Evolutionary conservation across 1,140 invertebrate species (phyloP), one percentile per base, ranked within the genome.

Genomic region (Lepidurus arcticus): DNA sequence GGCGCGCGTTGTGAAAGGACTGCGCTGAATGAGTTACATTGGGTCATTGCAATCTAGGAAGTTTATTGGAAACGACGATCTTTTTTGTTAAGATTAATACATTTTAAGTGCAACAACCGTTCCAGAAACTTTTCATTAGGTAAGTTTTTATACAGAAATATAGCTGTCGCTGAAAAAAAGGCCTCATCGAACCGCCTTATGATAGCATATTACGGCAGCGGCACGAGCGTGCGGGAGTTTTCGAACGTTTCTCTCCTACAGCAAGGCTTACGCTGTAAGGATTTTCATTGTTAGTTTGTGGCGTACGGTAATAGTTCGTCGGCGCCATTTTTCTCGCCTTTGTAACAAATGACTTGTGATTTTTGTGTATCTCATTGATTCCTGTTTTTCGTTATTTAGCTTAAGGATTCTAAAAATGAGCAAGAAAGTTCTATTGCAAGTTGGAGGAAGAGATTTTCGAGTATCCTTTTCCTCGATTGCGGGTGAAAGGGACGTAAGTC

Each of bases 241-340:
- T 47, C 45, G 45, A 47, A 47, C 45, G 45, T 47, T 47, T 47
- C 45, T 47, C 9, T 47, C 45, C 10, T 47, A 47, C 45, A 47
- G 45, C 45, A 47, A 47, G 45, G 45, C 45, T 47, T 47, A 47
- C 45, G 45, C 45, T 47, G 45, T 47, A 47, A 47, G 45, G 45
- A 47, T 47, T 47, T 47, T 47, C 45, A 47, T 47, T 47, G 45
- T 47, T 47, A 47, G 45, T 47, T 47, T 47, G 45, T 47, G 45
- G 45, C 45, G 45, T 47, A 47, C 45, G 45, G 45, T 47, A 47
- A 47, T 47, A 47, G 45, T 47, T 47, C 1, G 45, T 47, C 45
- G 5, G 45, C 45, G 9, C 45, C 45, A 47, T 47, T 47, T 47
- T 47, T 47, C 45, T 47, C 45, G 45, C 1, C 45, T 47, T 47